Evolutionary conservation across 2,797 vertebrate species (phyloP), one percentile per base, ranked within the genome.

Genomic region (Poeciliopsis infans): DNA sequence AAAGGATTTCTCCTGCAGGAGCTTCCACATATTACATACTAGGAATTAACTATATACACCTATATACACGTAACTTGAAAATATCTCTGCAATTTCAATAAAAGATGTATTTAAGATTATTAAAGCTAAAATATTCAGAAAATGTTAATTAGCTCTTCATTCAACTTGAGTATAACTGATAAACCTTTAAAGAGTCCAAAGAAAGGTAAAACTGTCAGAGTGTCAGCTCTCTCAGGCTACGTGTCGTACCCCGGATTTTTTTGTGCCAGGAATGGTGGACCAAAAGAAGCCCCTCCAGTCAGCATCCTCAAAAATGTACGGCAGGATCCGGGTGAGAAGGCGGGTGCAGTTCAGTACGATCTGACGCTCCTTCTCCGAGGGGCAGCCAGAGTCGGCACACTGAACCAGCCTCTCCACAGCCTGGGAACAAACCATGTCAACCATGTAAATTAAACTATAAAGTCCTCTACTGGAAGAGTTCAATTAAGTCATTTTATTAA

Each of bases 251-350:
- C 94, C 95, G 5, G 93, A 93, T 82, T 95, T 95, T 13, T 97
- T 97, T 0, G 97, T 96, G 12, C 97, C 97, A 0, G 97, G 97
- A 74, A 98, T 97, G 1, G 97, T 98, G 76, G 98, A 98, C 98
- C 97, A 98, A 94, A 99, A 98, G 95, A 98, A 99, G 49, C 98
- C 98, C 73, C 97, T 97, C 98, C 98, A 99, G 94, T 99, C 98
- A 0, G 97, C 97, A 85, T 99, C 98, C 93, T 99, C 98, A 0
- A 98, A 99, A 94, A 99, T 97, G 92, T 98, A 98, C 11, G 98
- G 98, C 86, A 99, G 95, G 85, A 98, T 95, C 0, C 97, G 97
- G 0, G 97, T 98, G 80, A 99, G 96, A 11, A 99, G 96, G 15
- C 97, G 96, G 74, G 94, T 93, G 86, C 97, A 98, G 94, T 97